phyloP scores from a whole-genome alignment of 64 coral and sea anemone genomes.

The Montipora efflorescens region DNA sequence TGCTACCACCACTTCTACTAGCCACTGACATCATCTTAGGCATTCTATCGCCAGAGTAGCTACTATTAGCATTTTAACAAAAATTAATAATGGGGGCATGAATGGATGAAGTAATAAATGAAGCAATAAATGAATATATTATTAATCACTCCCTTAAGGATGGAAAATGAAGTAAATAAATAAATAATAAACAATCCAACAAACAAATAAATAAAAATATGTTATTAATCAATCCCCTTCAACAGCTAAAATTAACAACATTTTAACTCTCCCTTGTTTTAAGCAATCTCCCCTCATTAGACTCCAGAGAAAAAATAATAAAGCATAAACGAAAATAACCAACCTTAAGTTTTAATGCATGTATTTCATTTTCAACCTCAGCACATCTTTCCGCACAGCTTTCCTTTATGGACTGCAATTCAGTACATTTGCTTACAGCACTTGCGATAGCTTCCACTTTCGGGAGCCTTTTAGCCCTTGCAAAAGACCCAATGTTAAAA shows the following conservation, averaged over 20 bases:
- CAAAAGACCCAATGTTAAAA: slow-evolving; percentile 79
- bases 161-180: slow-evolving; percentile 64
- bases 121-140: slow-evolving; percentile 51
- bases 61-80: slow-evolving; percentile 12
- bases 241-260: slow-evolving; percentile 50
- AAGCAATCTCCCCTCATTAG: slow-evolving; percentile 52
- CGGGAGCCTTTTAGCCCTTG: slow-evolving; percentile 69
- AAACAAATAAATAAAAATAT: slow-evolving; percentile 55
- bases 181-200: slow-evolving; percentile 56
- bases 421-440: slow-evolving; percentile 52
- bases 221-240: slow-evolving; percentile 43
- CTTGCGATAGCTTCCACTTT: slow-evolving; percentile 30
- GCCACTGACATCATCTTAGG: background rate
- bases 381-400: slow-evolving; percentile 8
- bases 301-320: slow-evolving; percentile 23
- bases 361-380: slow-evolving; percentile 68
- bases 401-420: slow-evolving; percentile 39
- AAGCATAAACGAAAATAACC: slow-evolving; percentile 54
- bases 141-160: slow-evolving; percentile 39
- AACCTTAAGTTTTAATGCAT: slow-evolving; percentile 75
- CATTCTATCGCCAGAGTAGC: slow-evolving; percentile 10
- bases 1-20: background rate
- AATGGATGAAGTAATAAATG: slow-evolving; percentile 4
- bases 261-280: slow-evolving; percentile 54
- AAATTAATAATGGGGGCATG: slow-evolving; percentile 40